phyloP scores from a whole-genome alignment of 1,140 invertebrate species.

The Ectropis grisescens region DNA sequence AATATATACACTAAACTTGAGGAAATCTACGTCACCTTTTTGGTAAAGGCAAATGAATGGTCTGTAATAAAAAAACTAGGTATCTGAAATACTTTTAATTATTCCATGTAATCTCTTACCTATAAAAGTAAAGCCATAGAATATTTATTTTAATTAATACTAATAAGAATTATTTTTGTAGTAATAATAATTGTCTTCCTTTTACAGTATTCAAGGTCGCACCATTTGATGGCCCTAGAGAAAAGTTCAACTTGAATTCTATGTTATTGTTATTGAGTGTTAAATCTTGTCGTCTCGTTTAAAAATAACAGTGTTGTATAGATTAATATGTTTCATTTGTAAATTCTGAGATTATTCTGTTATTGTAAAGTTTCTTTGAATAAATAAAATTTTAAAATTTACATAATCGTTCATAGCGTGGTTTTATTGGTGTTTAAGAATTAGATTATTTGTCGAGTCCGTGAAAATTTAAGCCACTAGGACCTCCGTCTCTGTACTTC shows the following conservation, averaged over 20 bases:
- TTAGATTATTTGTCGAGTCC: too few species aligned
- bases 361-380: conserved; percentile 66
- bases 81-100: too few species aligned
- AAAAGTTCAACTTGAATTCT: conserved; percentile 45
- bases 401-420: conserved; percentile 56
- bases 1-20: too few species aligned
- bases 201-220: conserved; percentile 44
- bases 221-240: conserved; percentile 49
- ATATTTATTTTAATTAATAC: too few species aligned
- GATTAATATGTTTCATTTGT: conserved; percentile 62
- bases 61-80: too few species aligned
- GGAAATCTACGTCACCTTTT: too few species aligned
- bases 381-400: conserved; percentile 64
- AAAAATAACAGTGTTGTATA: conserved; percentile 69
- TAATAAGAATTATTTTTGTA: too few species aligned
- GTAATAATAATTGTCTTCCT: too few species aligned
- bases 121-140: too few species aligned
- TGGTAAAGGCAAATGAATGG: too few species aligned
- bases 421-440: conserved; percentile 34
- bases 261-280: conserved; percentile 67
- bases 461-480: conserved; percentile 9
- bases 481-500: conserved; percentile 10
- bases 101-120: too few species aligned
- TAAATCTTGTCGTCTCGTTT: conserved; percentile 66
- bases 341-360: conserved; percentile 63